phyloP scores from a whole-genome alignment of 2,888 invertebrate species.

The Xylota sylvarum region DNA sequence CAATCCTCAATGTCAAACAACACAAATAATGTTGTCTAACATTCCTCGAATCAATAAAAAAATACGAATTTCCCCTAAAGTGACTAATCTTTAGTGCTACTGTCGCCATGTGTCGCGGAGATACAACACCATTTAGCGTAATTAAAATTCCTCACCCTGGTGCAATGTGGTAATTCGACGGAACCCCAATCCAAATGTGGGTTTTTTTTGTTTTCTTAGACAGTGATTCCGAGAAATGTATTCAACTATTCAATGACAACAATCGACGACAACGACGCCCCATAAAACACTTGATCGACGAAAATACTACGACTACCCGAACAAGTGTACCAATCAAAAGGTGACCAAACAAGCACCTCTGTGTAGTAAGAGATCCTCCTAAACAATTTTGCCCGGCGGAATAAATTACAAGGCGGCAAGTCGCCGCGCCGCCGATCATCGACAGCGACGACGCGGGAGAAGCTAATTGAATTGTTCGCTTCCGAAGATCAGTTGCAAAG shows the following conservation, averaged over 20 bases:
- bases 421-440: constrained; percentile 17
- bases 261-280: background rate
- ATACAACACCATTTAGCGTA: constrained; percentile 3
- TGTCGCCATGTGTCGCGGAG: constrained; percentile 19
- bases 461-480: constrained; percentile 56
- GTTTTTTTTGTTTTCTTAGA: constrained; percentile 32
- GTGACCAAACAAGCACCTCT: constrained; percentile 32
- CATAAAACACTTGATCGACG: constrained; percentile 19
- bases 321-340: constrained; percentile 36
- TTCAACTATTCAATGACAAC: constrained; percentile 17
- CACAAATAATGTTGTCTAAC: background rate
- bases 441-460: background rate
- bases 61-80: background rate
- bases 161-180: constrained; percentile 36
- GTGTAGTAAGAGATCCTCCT: background rate
- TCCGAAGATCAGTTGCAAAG: constrained; percentile 30
- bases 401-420: constrained; percentile 29
- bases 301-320: constrained; percentile 5
- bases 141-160: constrained; percentile 55
- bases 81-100: constrained; percentile 14
- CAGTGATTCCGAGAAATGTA: constrained; percentile 42
- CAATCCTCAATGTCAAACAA: background rate
- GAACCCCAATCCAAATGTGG: constrained; percentile 19
- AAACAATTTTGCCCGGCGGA: constrained; percentile 1
- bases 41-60: background rate